Percentiles rank a stretch among this genome's conserved stretches.
These are phyloP conservation scores for Bombus pascuorum DNA, from an alignment of 1,140 invertebrate genomes.

Conservation along the genomic window DNA sequence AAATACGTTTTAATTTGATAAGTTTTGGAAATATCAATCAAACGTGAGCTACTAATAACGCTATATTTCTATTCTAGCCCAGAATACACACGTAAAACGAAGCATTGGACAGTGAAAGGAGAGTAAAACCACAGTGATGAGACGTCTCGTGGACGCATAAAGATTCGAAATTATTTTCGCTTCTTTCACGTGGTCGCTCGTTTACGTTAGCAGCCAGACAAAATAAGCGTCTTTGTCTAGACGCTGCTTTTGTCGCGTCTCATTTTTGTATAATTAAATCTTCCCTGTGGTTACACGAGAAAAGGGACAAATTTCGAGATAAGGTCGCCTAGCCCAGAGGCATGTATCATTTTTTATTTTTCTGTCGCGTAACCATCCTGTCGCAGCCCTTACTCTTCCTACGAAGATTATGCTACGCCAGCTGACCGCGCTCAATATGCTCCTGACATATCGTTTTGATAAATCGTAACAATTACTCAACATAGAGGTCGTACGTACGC, in stretches of 20 bases:
- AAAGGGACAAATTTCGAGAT: background rate
- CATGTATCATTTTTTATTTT: background rate
- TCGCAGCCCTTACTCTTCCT: slow-evolving; percentile 38
- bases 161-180: slow-evolving; percentile 7
- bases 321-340: background rate
- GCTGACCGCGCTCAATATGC: slow-evolving; percentile 67
- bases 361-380: background rate
- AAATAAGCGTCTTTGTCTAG: background rate
- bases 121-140: no score
- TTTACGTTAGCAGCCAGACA: background rate
- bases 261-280: slow-evolving; percentile 23
- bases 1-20: no score
- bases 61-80: no score
- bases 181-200: background rate
- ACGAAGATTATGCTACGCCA: slow-evolving; percentile 57
- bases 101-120: no score
- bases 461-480: slow-evolving; percentile 77
- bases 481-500: slow-evolving; percentile 45
- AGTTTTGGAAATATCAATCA: no score
- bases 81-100: background rate
- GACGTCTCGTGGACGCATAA: no score
- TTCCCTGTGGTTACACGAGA: background rate
- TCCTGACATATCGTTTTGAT: slow-evolving; percentile 74
- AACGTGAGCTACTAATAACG: no score
- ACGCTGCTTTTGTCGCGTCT: slow-evolving; percentile 3